Evolutionary conservation across 2,797 vertebrate genomes (phyloP), one percentile per base, ranked within the genome.

Genomic region (Sphenodon punctatus): DNA sequence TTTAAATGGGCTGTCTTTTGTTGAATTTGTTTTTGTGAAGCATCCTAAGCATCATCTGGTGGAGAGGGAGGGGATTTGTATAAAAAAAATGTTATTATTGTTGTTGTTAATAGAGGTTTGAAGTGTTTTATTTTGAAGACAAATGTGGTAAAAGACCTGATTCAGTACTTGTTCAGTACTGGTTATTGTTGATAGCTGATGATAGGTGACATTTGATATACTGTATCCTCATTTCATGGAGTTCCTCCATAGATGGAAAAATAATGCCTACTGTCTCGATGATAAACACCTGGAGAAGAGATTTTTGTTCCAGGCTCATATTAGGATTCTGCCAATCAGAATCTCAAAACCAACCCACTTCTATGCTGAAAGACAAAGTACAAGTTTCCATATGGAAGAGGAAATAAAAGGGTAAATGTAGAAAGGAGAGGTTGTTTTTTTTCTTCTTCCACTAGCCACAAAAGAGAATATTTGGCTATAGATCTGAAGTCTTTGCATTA

Each of bases 401-500:
- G 17, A 67, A 90, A 66, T 3, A 75, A 72, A 78, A 72, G 67
- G 82, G 56, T 48, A 88, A 85, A 86, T 58, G 73, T 73, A 88
- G 38, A 74, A 66, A 39, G 59, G 49, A 70, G 6, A 9, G 10
- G 25, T 20, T 68, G 6, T n/a, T 45, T 73, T 64, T 34, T 86
- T 64, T 38, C 11, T 32, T 39, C 56, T 20, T 67, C 80, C 84
- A 41, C 63, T 80, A 48, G 55, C 82, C 48, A 20, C 64, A 58
- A 60, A 81, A 82, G 39, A 82, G 79, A 88, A 67, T 67, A 75
- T 60, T 85, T 84, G 67, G 68, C 79, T 80, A 84, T 60, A 84
- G 76, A 89, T 71, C 75, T 84, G n/a, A 89, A 74, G 27, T 3
- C 74, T 87, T 85, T 85, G 56, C 72, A 86, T 48, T 79, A 89